Evolutionary conservation across 92 coral and sea anemone genomes (phyloP).

Genomic region (Porites cylindrica): DNA sequence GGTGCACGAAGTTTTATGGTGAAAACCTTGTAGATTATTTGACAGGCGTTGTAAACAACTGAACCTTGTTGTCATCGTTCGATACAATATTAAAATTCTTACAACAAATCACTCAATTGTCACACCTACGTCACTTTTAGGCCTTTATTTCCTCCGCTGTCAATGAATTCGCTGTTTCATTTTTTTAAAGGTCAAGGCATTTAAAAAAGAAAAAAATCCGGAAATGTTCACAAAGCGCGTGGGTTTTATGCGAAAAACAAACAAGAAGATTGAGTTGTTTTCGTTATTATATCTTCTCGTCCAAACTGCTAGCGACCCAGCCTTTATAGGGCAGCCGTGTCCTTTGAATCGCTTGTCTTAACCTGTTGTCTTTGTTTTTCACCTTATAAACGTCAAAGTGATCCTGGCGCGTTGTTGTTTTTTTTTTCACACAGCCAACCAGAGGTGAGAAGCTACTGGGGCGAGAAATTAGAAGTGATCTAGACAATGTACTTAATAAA

Average conservation of each 20-base stretch:
- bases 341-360: too few relatives aligned
- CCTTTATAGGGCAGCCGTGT: background rate
- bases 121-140: background rate
- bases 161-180: background rate
- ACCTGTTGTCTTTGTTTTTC: too few relatives aligned
- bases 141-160: background rate
- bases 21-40: too few relatives aligned
- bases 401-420: background rate
- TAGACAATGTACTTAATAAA: too few relatives aligned
- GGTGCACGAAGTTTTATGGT: too few relatives aligned
- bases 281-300: too few relatives aligned
- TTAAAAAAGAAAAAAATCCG: background rate
- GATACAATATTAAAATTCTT: too few relatives aligned
- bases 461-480: background rate
- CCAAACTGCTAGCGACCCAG: background rate
- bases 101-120: background rate
- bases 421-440: constrained; percentile 8
- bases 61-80: background rate
- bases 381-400: too few relatives aligned
- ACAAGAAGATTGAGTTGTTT: too few relatives aligned
- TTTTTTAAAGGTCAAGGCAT: background rate
- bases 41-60: background rate
- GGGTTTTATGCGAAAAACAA: too few relatives aligned
- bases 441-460: background rate
- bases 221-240: background rate